Percentiles rank a stretch among this genome's conserved stretches.
These are phyloP conservation scores for Candoia aspera DNA, from an alignment of 2,113 vertebrate species.

Conservation along the genomic window DNA sequence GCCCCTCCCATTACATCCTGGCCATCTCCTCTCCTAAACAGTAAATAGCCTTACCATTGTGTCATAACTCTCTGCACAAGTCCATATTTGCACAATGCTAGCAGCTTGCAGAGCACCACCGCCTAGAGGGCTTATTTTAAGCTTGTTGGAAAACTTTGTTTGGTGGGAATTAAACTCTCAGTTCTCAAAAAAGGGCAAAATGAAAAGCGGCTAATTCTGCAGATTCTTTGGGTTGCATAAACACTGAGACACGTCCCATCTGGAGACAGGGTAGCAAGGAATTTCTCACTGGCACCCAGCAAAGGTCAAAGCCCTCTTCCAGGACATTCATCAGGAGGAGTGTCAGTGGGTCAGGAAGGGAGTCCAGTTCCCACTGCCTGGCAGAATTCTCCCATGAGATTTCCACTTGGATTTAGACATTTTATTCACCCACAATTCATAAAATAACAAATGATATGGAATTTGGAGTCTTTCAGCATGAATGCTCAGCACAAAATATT, in stretches of 20 bases:
- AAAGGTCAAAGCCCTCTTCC: neutral
- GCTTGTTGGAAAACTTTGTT: constrained; percentile 74
- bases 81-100: constrained; percentile 81
- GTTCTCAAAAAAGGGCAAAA: constrained; percentile 79
- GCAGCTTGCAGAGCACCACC: constrained; percentile 40
- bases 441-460: neutral
- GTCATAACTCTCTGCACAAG: constrained; percentile 59
- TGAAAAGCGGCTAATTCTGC: constrained; percentile 59
- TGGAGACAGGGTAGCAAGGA: neutral
- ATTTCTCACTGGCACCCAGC: neutral
- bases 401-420: neutral
- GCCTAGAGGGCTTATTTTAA: constrained; percentile 83
- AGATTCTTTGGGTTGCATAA: constrained; percentile 46
- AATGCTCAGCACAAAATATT: neutral
- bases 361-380: accelerated
- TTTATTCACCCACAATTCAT: neutral
- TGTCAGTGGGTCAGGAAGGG: accelerated
- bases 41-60: constrained; percentile 42
- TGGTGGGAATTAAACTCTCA: constrained; percentile 74
- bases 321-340: accelerated
- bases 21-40: constrained; percentile 40
- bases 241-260: constrained; percentile 31
- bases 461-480: neutral
- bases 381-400: constrained; percentile 5
- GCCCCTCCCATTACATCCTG: neutral